Evolutionary conservation across 2,888 invertebrate genomes (phyloP).

Genomic region (Melanchra persicariae): DNA sequence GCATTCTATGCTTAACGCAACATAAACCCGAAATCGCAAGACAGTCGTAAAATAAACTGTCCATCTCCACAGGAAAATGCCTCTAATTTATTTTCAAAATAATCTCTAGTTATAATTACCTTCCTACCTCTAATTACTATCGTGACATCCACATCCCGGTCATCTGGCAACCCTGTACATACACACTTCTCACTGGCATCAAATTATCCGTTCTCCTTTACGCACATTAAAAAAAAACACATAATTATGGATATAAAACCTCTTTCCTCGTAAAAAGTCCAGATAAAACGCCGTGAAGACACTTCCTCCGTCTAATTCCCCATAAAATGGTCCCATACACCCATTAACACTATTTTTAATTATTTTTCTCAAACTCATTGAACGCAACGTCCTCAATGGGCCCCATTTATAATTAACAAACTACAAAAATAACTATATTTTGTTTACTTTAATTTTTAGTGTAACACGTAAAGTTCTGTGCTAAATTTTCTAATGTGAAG

Average conservation of each 20-base stretch:
- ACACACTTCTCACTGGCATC: slow-evolving; percentile 60
- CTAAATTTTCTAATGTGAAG: slow-evolving; percentile 85
- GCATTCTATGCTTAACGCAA: too few relatives aligned
- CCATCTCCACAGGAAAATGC: neutral
- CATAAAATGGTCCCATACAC: slow-evolving; percentile 84
- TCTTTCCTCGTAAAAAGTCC: slow-evolving; percentile 85
- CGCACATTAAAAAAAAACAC: slow-evolving; percentile 80
- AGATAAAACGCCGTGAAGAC: slow-evolving; percentile 87
- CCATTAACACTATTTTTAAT: slow-evolving; percentile 88
- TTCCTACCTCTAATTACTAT: slow-evolving; percentile 13
- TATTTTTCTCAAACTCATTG: slow-evolving; percentile 83
- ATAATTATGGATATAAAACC: slow-evolving; percentile 90
- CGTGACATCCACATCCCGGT: slow-evolving; percentile 54
- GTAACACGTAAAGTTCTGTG: slow-evolving; percentile 84
- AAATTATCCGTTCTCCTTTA: slow-evolving; percentile 83
- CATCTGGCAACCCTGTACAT: slow-evolving; percentile 63
- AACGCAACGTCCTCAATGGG: slow-evolving; percentile 89
- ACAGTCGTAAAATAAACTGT: neutral
- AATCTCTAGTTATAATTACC: slow-evolving; percentile 26
- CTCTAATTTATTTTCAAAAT: slow-evolving; percentile 3
- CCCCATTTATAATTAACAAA: slow-evolving; percentile 84
- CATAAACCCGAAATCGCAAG: too few relatives aligned
- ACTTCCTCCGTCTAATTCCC: slow-evolving; percentile 85
- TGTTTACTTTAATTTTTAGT: slow-evolving; percentile 87
- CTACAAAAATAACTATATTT: slow-evolving; percentile 83